Base-by-base conservation (phyloP, 2,888 invertebrate species). In the Abrostola tripartita region DNA sequence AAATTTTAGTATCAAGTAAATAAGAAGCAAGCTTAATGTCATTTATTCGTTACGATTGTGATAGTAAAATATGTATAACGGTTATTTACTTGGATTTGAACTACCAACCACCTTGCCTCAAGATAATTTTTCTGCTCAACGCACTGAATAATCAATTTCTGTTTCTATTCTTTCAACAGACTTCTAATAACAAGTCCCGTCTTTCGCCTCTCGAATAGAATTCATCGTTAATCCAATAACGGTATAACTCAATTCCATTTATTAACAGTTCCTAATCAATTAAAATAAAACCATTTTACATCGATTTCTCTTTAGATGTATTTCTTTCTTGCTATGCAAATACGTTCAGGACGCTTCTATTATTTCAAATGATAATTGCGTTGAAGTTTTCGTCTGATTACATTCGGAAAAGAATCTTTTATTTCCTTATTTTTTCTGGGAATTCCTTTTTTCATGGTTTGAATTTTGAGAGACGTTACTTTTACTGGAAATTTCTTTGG, bases 331-430 rank as follows among this genome's bases (percentile, higher is more conserved):
- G 44, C 63, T 65, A 77, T 76, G 66, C 69, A 76, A 79, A 79
- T 72, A 64, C 40, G 58, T 36, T 47, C 36, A 41, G 47, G 11
- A 38, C 12, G 44, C 52, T 65, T 61, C 52, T 51, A 64, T 68
- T 11, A 75, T 76, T 76, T 66, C 44, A 59, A 75, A 75, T 65
- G 68, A 68, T 78, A 76, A 76, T 76, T 75, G 51, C 54, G 56
- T 61, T 57, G 12, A 44, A 62, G 60, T 49, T 62, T 50, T 50
- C 55, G 52, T 37, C 44, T 56, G 61, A 61, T 71, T 65, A 75
- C 37, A 65, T 60, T 72, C 50, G 52, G 57, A 68, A 68, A 57
- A 53, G 57, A 54, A 61, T 60, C 24, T 44, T 40, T 9, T 9
- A 10, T 47, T 59, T 47, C 40, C 14, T 12, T 42, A 9, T 24